These are phyloP conservation scores for Vireo altiloquus DNA, from an alignment of 2,113 vertebrate species.

Conservation along the genomic window DNA sequence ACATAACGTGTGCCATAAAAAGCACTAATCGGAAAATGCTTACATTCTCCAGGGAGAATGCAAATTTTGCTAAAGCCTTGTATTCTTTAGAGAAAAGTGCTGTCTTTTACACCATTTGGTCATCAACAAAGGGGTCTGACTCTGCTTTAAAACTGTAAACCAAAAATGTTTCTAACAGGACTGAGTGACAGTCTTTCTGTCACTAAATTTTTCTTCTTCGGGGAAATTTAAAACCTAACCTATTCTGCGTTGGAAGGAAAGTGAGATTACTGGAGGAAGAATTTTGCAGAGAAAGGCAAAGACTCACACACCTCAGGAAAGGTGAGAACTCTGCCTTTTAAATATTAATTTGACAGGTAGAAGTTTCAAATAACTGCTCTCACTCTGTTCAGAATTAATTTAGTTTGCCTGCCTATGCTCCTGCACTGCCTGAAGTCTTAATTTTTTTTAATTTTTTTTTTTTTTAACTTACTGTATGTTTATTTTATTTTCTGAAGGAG, in stretches of 20 bases:
- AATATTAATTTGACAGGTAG: background rate
- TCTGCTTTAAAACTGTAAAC: background rate
- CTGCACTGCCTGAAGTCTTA: background rate
- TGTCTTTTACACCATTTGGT: background rate
- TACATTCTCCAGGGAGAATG: background rate
- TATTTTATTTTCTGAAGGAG: background rate
- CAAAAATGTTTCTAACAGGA: background rate
- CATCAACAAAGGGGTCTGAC: background rate
- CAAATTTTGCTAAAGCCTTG: background rate
- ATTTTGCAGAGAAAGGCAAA: background rate
- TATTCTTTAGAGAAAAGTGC: background rate
- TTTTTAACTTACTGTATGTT: background rate
- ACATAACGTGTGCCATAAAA: conserved; percentile 53
- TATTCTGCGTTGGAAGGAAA: background rate
- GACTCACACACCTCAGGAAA: background rate
- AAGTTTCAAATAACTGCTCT: background rate
- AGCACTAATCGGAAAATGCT: conserved; percentile 21
- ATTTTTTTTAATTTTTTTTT: no score
- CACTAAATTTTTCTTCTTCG: background rate
- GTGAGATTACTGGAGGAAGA: background rate
- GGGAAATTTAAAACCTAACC: background rate
- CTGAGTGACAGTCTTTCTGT: background rate
- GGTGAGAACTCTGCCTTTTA: background rate
- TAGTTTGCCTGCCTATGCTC: background rate
- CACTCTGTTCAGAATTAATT: background rate